A percentile compares a stretch with the other conserved stretches of the same genome.
phyloP scores from a whole-genome alignment of 2,113 vertebrate genomes.

The Pangasianodon gigas region DNA sequence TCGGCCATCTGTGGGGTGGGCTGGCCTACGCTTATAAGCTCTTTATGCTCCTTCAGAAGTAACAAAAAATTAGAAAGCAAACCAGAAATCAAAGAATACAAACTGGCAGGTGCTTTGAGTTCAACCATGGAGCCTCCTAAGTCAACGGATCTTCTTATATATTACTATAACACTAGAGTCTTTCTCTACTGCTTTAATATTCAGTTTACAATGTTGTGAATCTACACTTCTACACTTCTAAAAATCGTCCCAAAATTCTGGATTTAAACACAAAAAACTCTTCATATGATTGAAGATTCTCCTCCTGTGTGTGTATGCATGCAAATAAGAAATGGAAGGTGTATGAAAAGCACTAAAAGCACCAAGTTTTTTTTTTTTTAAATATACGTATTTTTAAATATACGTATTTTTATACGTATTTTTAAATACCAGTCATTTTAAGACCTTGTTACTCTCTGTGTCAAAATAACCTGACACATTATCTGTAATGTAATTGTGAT shows the following conservation, averaged over 20 bases:
- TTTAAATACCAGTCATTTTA: neutral
- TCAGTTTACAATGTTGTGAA: neutral
- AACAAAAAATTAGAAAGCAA: slow-evolving; percentile 45
- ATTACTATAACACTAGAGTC: neutral
- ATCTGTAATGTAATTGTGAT: neutral
- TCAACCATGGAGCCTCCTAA: slow-evolving; percentile 28
- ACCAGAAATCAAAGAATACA: slow-evolving; percentile 21
- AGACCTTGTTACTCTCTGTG: neutral
- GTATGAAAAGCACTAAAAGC: neutral
- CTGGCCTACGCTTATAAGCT: slow-evolving; percentile 69
- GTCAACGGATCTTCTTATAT: neutral
- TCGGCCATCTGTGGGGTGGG: slow-evolving; percentile 87
- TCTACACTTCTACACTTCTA: neutral
- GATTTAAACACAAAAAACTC: neutral
- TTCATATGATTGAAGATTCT: neutral
- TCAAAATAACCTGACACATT: neutral
- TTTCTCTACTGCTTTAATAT: neutral
- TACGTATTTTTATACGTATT: no score
- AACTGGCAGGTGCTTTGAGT: slow-evolving; percentile 32
- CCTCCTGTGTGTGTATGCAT: neutral
- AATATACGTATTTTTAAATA: no score
- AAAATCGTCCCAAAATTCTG: neutral
- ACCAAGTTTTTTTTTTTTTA: neutral
- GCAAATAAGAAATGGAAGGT: neutral
- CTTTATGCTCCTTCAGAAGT: slow-evolving; percentile 64